These are phyloP conservation scores for Pseudomyrmex flavicornis DNA, from an alignment of 1,140 invertebrate species.

Conservation along the genomic window DNA sequence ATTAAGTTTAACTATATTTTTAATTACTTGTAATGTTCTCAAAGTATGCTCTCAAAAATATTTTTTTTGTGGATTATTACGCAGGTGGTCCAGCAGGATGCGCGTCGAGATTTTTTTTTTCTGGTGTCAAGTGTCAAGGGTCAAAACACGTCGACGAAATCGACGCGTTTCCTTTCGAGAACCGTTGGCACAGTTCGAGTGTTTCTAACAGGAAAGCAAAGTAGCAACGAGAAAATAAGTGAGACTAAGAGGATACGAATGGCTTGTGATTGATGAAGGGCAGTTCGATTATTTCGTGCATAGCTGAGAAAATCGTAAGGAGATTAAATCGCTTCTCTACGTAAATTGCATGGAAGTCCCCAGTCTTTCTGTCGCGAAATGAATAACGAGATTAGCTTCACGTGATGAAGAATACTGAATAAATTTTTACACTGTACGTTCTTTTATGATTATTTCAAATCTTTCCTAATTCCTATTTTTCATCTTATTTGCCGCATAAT, in stretches of 20 bases:
- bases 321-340: background rate
- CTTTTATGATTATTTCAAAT: too few relatives aligned
- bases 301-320: constrained; percentile 56
- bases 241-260: constrained; percentile 46
- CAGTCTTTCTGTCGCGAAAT: constrained; percentile 43
- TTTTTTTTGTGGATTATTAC: background rate
- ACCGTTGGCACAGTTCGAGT: background rate
- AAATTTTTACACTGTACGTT: background rate
- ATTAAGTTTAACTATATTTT: background rate
- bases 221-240: constrained; percentile 50
- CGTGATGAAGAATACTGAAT: constrained; percentile 9
- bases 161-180: constrained; percentile 16
- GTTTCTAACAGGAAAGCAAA: constrained; percentile 36
- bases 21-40: background rate
- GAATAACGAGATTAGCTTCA: constrained; percentile 30
- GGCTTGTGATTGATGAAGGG: constrained; percentile 47
- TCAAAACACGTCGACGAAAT: constrained; percentile 22
- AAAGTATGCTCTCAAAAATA: background rate
- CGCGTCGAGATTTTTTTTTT: constrained; percentile 55
- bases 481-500: background rate
- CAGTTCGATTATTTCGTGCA: constrained; percentile 59
- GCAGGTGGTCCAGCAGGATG: constrained; percentile 37
- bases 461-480: background rate
- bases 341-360: constrained; percentile 31
- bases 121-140: constrained; percentile 68